Conservation (phyloP, 2,888 invertebrate species). For the Drosophila nr. perissopoda region DNA sequence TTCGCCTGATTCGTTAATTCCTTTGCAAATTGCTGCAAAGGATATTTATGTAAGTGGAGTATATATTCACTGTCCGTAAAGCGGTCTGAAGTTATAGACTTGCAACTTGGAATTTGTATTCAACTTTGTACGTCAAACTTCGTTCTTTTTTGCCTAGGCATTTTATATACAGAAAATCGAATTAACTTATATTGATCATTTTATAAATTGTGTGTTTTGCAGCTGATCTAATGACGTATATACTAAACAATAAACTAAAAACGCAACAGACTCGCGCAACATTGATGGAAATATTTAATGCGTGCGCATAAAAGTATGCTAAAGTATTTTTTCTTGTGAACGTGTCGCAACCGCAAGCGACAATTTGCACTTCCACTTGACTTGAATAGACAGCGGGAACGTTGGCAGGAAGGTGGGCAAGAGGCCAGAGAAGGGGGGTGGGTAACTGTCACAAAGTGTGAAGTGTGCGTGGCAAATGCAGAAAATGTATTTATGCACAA, state of each 20-base stretch:
- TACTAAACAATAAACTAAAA: slow-evolving; percentile 21
- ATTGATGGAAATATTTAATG: slow-evolving; percentile 55
- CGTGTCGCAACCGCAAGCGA: slow-evolving; percentile 43
- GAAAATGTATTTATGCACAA: slow-evolving; percentile 80
- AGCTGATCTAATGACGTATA: neutral
- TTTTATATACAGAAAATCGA: neutral
- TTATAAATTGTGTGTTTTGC: neutral
- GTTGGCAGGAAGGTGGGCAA: neutral
- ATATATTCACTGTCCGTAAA: neutral
- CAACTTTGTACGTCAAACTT: neutral
- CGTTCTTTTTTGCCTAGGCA: neutral
- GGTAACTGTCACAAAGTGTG: slow-evolving; percentile 24
- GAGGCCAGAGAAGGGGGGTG: neutral
- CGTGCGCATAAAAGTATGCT: slow-evolving; percentile 64
- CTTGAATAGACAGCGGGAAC: slow-evolving; percentile 19
- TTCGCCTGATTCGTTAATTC: neutral
- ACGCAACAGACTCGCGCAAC: slow-evolving; percentile 8
- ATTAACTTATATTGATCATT: neutral
- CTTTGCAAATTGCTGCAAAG: neutral
- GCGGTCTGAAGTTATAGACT: neutral
- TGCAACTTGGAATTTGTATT: neutral
- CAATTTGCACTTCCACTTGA: slow-evolving; percentile 68
- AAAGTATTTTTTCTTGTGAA: slow-evolving; percentile 58
- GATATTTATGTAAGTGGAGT: neutral
- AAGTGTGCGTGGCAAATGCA: slow-evolving; percentile 65